Conservation (phyloP, 2,113 vertebrate genomes). For the Struthidea cinerea region DNA sequence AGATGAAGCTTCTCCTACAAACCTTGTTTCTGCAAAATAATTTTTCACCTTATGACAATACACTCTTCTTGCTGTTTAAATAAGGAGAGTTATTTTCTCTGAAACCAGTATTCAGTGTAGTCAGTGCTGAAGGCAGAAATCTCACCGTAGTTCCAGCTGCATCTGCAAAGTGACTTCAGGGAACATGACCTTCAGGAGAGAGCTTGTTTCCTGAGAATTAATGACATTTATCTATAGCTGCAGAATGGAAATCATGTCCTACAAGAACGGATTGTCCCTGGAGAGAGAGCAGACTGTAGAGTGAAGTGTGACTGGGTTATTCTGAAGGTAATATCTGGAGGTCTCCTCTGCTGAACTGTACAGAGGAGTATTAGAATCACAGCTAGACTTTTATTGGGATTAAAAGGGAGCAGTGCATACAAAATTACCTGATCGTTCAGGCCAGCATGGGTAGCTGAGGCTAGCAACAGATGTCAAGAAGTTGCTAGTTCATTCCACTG, state of each 20-base stretch:
- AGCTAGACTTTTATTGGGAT: neutral
- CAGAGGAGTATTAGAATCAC: neutral
- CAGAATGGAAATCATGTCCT: neutral
- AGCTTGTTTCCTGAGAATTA: neutral
- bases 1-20: neutral
- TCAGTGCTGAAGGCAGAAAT: neutral
- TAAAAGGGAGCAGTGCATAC: neutral
- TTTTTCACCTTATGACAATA: neutral
- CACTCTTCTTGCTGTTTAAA: neutral
- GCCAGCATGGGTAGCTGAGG: neutral
- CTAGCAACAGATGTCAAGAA: neutral
- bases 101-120: neutral
- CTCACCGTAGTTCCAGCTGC: neutral
- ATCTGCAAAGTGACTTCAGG: neutral
- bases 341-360: neutral
- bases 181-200: neutral
- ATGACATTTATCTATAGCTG: neutral
- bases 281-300: neutral
- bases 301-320: neutral
- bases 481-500: fast-evolving
- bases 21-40: neutral
- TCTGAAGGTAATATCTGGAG: neutral
- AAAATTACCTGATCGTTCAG: neutral
- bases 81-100: neutral
- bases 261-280: neutral